These are phyloP conservation scores for Cephus rjabovi DNA, from an alignment of 2,888 invertebrate species.

Conservation along the genomic window DNA sequence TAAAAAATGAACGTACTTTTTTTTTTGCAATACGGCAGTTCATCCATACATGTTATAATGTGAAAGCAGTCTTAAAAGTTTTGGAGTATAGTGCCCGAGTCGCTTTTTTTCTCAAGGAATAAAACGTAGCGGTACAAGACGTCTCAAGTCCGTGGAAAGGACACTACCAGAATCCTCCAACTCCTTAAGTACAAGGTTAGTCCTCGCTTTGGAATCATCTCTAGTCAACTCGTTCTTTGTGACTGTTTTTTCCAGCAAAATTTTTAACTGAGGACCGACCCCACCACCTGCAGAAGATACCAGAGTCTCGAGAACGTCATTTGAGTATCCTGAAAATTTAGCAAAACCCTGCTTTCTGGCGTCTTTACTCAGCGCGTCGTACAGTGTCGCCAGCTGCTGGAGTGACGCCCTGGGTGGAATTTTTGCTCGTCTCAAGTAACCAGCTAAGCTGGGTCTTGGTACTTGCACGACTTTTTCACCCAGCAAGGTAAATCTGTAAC, in stretches of 20 bases:
- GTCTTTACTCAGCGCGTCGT: conserved; percentile 76
- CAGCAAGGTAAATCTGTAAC: conserved; percentile 49
- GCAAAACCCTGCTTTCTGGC: conserved; percentile 74
- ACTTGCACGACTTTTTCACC: conserved; percentile 58
- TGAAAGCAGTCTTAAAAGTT: not conserved
- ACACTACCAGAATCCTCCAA: conserved; percentile 71
- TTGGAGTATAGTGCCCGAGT: not conserved
- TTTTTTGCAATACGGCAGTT: not conserved
- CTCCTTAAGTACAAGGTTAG: conserved; percentile 70
- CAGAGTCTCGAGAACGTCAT: conserved; percentile 70
- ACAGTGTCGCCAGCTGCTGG: conserved; percentile 72
- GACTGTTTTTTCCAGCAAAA: conserved; percentile 71
- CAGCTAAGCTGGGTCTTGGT: conserved; percentile 55
- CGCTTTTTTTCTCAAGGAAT: conserved; percentile 21
- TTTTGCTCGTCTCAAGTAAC: conserved; percentile 67
- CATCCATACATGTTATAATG: not conserved
- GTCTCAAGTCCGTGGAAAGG: conserved; percentile 71
- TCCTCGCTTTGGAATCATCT: conserved; percentile 71
- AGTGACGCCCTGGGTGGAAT: conserved; percentile 72
- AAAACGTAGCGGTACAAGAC: conserved; percentile 71
- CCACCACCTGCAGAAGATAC: conserved; percentile 71
- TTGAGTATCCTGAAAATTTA: conserved; percentile 75
- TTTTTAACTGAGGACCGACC: conserved; percentile 71
- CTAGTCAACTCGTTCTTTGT: conserved; percentile 72
- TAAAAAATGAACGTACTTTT: not conserved